Evolutionary conservation across 2,888 invertebrate species (phyloP).

Genomic region (Orthonevra nobilis): DNA sequence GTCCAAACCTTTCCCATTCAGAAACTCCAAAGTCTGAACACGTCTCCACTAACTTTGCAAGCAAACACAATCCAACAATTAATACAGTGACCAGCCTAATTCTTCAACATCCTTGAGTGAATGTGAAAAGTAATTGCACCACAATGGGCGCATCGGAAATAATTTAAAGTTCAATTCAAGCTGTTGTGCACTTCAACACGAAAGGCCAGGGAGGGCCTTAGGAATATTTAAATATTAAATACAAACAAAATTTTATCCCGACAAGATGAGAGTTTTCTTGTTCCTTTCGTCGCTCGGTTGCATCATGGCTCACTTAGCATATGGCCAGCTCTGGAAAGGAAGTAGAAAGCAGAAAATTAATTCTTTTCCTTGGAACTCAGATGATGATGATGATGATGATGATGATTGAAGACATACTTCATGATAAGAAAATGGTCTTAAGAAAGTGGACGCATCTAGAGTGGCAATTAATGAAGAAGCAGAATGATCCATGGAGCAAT

Average conservation of each 20-base stretch:
- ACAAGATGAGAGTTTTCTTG: no score
- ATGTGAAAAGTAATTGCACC: constrained; percentile 27
- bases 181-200: no score
- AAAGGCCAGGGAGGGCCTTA: no score
- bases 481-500: constrained; percentile 41
- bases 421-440: not conserved
- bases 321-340: constrained; percentile 14
- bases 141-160: constrained; percentile 30
- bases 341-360: constrained; percentile 31
- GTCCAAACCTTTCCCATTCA: no score
- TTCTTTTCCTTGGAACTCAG: constrained; percentile 23
- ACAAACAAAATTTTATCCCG: constrained; percentile 1
- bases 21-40: no score
- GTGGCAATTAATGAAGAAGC: constrained; percentile 34
- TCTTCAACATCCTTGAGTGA: not conserved
- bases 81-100: not conserved
- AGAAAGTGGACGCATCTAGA: constrained; percentile 13
- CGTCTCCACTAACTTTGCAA: no score
- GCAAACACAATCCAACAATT: no score
- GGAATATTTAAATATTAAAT: no score
- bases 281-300: not conserved
- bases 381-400: constrained; percentile 34
- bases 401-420: constrained; percentile 32
- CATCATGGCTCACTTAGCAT: constrained; percentile 17
- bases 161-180: constrained; percentile 34